Conservation (phyloP, 1,140 invertebrate genomes). For the Riptortus pedestris region DNA sequence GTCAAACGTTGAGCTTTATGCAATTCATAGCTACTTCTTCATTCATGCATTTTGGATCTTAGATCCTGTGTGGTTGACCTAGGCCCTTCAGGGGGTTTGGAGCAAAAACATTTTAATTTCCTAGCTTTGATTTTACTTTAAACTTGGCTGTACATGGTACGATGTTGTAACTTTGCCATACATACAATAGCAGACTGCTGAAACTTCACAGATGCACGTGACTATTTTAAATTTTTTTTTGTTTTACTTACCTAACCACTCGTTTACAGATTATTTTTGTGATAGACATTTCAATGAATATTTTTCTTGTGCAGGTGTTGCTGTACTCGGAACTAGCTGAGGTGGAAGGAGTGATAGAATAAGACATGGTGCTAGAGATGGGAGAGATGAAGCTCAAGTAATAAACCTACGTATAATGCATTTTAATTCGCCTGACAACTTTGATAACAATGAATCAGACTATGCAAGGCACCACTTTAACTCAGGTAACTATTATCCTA, state of each 20-base stretch:
- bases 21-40: too few relatives aligned
- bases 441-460: constrained; percentile 18
- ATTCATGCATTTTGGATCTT: too few relatives aligned
- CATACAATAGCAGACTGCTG: too few relatives aligned
- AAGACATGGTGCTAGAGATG: background rate
- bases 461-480: constrained; percentile 15
- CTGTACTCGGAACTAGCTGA: background rate
- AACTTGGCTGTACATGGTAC: too few relatives aligned
- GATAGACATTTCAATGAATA: background rate
- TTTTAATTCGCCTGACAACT: background rate
- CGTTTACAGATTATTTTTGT: background rate
- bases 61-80: too few relatives aligned
- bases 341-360: background rate
- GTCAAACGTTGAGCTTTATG: too few relatives aligned
- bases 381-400: background rate
- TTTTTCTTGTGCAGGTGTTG: background rate
- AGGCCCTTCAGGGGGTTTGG: too few relatives aligned
- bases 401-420: constrained; percentile 2
- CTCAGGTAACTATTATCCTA: background rate
- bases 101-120: too few relatives aligned
- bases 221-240: too few relatives aligned
- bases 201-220: too few relatives aligned
- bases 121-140: too few relatives aligned
- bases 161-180: too few relatives aligned
- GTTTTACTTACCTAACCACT: background rate